Percentiles rank a stretch among this genome's conserved stretches.
Conservation (phyloP, 2,797 vertebrate species). For the Leontopithecus rosalia region DNA sequence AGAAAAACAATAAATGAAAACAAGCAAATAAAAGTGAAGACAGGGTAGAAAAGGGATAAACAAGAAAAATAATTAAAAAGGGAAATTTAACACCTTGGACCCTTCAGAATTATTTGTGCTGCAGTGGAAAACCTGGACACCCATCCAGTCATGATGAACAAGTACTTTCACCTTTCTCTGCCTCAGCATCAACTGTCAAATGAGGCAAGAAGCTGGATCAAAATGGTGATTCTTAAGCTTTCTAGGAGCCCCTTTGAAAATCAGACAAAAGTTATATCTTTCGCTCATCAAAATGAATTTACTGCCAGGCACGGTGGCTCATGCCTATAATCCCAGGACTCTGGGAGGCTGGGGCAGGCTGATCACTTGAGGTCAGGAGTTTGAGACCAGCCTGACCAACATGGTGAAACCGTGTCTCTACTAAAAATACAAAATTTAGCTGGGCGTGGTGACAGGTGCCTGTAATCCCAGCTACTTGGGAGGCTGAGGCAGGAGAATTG, state of each 20-base stretch:
- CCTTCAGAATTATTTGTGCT: not conserved
- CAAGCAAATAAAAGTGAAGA: not conserved
- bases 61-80: not conserved
- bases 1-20: slow-evolving; percentile 11
- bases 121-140: not conserved
- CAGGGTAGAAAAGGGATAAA: not conserved
- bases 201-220: not conserved
- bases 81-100: not conserved
- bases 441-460: no score
- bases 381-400: not conserved
- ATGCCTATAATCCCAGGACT: not conserved
- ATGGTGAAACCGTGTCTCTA: not conserved
- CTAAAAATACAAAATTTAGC: no score
- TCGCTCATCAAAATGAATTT: not conserved
- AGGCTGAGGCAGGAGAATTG: not conserved
- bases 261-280: not conserved
- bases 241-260: not conserved
- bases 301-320: not conserved
- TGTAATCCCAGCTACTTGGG: no score
- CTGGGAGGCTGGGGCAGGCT: not conserved
- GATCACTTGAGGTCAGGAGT: not conserved
- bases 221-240: slow-evolving; percentile 28
- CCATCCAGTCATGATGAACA: not conserved
- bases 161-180: not conserved
- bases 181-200: not conserved